Base-by-base conservation (phyloP, 2,113 vertebrate genomes). In the Xiphophorus couchianus region DNA sequence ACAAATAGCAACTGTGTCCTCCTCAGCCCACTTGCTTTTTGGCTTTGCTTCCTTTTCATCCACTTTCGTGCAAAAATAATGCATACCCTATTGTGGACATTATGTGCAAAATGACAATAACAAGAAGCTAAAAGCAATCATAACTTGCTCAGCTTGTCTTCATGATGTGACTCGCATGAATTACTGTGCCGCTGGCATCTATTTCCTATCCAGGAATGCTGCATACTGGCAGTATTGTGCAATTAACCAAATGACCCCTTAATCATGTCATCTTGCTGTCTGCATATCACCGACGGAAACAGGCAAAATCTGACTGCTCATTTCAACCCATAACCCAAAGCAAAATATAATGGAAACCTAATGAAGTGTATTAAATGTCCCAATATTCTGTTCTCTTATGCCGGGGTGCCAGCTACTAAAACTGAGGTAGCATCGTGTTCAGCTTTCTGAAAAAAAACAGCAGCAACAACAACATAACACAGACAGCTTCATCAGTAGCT, bases 241-340 rank as follows among this genome's bases (percentile, higher is more conserved):
- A 93, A 93, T 93, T 93, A 92, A 93, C 92, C 91, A 89, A 91
- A 92, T 83, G 88, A 91, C 90, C 89, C 70, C 79, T 83, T 92
- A 90, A 92, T 92, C 89, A 90, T 87, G 90, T 91, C 90, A 85
- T 87, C 85, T 84, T 77, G 80, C 74, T 80, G 80, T 85, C 80
- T 81, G 80, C 75, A 71, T 81, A 83, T 88, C 86, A 90, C 75
- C 69, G 89, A 84, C 77, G 80, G 81, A 88, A 89, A 85, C 60
- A 84, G 58, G 71, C 77, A 88, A 90, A 58, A 90, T 93, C 86
- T 87, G 90, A 91, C 88, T 77, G 31, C 83, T 86, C 77, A 76
- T 86, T 86, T 83, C 84, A 84, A 84, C 77, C 48, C 73, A 90
- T 89, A 87, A 78, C 82, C 89, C 86, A 86, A 62, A 83, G 87